Evolutionary conservation across 2,888 invertebrate species (phyloP).

Genomic region (Halocaridina rubra): DNA sequence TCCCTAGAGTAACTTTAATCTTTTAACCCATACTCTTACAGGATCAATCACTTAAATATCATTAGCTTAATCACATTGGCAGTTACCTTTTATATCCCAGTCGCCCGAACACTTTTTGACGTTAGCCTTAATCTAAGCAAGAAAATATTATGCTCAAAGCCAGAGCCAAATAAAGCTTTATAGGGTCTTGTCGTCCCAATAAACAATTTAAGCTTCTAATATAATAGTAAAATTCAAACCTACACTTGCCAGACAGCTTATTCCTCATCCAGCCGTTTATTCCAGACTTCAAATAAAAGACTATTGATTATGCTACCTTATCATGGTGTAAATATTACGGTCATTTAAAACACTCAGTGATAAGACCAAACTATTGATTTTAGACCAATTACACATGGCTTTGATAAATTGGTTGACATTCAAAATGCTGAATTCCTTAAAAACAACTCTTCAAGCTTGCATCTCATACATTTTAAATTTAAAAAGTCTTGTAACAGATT

Average conservation of each 20-base stretch:
- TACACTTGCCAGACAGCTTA: conserved; percentile 74
- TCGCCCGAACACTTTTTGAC: conserved; percentile 79
- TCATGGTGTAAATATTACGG: conserved; percentile 83
- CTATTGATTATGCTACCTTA: conserved; percentile 85
- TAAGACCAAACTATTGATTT: conserved; percentile 79
- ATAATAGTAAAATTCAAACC: conserved; percentile 73
- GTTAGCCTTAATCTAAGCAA: no score
- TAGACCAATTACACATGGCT: conserved; percentile 78
- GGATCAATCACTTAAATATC: conserved; percentile 72
- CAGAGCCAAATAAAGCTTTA: background rate
- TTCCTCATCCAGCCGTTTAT: conserved; percentile 81
- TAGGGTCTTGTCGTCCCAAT: conserved; percentile 83
- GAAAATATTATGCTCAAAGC: no score
- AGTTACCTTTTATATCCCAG: conserved; percentile 75
- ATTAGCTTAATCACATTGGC: conserved; percentile 66
- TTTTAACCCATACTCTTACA: conserved; percentile 75
- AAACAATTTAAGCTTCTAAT: conserved; percentile 76
- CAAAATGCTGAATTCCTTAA: conserved; percentile 76
- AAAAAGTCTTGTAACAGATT: no score
- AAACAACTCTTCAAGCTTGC: conserved; percentile 67
- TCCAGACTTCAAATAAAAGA: conserved; percentile 83
- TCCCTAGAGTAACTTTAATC: conserved; percentile 84
- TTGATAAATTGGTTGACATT: conserved; percentile 75
- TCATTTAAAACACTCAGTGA: conserved; percentile 79
- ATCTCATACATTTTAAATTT: conserved; percentile 57